A percentile compares a stretch with the other conserved stretches of the same genome.
Evolutionary conservation across 2,888 invertebrate species (phyloP).

Genomic region (Oithona nana): DNA sequence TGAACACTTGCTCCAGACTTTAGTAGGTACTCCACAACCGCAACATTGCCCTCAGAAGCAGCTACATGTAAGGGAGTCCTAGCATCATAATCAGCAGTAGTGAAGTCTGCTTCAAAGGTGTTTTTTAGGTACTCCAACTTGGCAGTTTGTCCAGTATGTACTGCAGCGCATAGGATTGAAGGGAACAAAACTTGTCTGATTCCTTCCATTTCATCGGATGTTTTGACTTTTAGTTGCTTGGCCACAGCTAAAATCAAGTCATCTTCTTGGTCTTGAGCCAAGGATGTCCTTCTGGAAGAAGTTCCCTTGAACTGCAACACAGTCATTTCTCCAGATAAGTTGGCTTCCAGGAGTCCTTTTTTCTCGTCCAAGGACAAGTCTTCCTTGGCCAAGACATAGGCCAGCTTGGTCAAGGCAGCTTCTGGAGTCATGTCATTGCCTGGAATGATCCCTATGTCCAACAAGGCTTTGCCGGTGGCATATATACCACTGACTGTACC

Average conservation of each 20-base stretch:
- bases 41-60: slow-evolving; percentile 44
- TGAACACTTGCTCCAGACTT: slow-evolving; percentile 65
- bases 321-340: slow-evolving; percentile 29
- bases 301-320: slow-evolving; percentile 18
- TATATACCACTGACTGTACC: slow-evolving; percentile 64
- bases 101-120: slow-evolving; percentile 46
- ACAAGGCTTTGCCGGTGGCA: slow-evolving; percentile 55
- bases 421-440: slow-evolving; percentile 83
- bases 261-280: neutral
- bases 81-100: slow-evolving; percentile 48
- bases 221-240: neutral
- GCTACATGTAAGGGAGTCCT: slow-evolving; percentile 65
- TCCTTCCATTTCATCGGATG: slow-evolving; percentile 2
- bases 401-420: slow-evolving; percentile 73
- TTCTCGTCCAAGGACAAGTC: slow-evolving; percentile 5
- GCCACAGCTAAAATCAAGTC: slow-evolving; percentile 6
- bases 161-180: slow-evolving; percentile 7
- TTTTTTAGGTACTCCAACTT: neutral
- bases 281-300: neutral
- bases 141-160: neutral
- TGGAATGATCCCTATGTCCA: slow-evolving; percentile 49
- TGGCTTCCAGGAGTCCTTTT: slow-evolving; percentile 25
- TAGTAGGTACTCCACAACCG: slow-evolving; percentile 50
- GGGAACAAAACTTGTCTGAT: slow-evolving; percentile 12
- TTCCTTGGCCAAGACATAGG: slow-evolving; percentile 61